Conservation (phyloP, 2,797 vertebrate species). For the Hafferia zeledoni region DNA sequence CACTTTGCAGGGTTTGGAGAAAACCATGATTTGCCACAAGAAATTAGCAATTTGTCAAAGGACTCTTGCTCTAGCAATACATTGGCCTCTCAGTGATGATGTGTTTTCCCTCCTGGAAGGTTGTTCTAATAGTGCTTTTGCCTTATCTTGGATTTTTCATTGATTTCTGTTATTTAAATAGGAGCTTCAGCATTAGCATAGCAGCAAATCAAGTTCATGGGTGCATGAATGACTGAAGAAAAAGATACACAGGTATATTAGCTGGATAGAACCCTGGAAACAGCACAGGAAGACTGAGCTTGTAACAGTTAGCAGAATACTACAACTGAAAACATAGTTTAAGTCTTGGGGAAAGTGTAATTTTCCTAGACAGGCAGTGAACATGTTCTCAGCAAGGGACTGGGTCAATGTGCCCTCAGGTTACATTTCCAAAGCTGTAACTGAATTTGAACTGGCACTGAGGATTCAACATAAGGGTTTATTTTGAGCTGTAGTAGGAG, state of each 20-base stretch:
- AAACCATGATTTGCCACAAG: background rate
- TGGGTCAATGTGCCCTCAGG: background rate
- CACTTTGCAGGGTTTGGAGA: background rate
- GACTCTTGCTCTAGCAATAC: background rate
- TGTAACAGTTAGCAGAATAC: background rate
- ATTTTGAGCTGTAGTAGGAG: background rate
- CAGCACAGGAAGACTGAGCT: background rate
- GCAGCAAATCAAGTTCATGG: background rate
- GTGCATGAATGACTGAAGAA: background rate
- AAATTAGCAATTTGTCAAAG: background rate
- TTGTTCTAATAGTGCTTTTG: background rate
- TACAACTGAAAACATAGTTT: background rate
- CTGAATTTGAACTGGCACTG: background rate
- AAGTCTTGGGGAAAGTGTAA: background rate
- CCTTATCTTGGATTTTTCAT: background rate
- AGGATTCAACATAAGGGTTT: background rate
- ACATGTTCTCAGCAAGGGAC: background rate
- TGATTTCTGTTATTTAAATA: background rate
- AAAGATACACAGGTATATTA: background rate
- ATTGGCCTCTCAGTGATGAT: background rate
- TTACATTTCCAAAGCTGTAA: background rate
- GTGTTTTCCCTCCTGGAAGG: background rate
- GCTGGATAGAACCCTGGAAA: background rate
- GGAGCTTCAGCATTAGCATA: background rate
- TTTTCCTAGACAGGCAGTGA: conserved; percentile 1